Evolutionary conservation across 1,140 invertebrate genomes (phyloP).

Genomic region (Cryptotermes secundus): DNA sequence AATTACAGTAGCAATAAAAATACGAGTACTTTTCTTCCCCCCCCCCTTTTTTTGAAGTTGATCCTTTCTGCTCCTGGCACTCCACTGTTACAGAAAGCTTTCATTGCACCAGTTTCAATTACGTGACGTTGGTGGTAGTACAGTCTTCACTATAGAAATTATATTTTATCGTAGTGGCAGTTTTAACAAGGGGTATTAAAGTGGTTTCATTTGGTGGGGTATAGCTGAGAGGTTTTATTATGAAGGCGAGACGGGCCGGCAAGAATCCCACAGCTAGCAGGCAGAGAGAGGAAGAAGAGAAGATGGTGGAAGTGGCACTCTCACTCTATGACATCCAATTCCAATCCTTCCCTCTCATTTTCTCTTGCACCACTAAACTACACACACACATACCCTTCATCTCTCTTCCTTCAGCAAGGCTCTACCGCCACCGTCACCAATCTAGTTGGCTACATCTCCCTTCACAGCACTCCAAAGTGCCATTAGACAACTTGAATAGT

Average conservation of each 20-base stretch:
- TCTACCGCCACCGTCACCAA: conserved; percentile 20
- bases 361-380: conserved; percentile 2
- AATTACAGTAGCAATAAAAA: not conserved
- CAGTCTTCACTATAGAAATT: conserved; percentile 22
- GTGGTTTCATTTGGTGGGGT: conserved; percentile 30
- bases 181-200: conserved; percentile 30
- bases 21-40: not conserved
- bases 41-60: not conserved
- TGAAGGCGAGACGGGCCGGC: conserved; percentile 15
- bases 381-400: not conserved
- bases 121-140: not conserved
- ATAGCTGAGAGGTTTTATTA: conserved; percentile 27
- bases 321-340: conserved; percentile 29
- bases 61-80: not conserved
- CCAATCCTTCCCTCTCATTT: not conserved
- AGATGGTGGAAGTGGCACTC: conserved; percentile 1
- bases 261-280: not conserved
- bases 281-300: not conserved
- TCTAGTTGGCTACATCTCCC: conserved; percentile 24
- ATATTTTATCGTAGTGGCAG: conserved; percentile 23
- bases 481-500: conserved; percentile 30
- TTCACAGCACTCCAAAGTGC: conserved; percentile 27
- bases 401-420: not conserved
- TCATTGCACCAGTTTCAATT: conserved; percentile 25
- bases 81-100: not conserved